Percentiles rank a stretch among this genome's conserved stretches.
Evolutionary conservation across 2,113 vertebrate species (phyloP).

Genomic region (Octodon degus): DNA sequence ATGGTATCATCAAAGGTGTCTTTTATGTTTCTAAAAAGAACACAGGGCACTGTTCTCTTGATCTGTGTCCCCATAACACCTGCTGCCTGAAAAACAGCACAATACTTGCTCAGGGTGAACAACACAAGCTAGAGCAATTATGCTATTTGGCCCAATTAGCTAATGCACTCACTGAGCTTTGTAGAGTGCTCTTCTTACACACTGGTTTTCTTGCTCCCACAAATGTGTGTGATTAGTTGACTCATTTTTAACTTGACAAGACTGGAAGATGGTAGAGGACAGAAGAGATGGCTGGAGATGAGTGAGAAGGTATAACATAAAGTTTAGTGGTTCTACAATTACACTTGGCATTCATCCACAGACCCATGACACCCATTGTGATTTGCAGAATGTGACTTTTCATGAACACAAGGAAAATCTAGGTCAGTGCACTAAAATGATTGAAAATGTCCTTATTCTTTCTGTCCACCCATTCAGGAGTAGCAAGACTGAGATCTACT

Average conservation of each 20-base stretch:
- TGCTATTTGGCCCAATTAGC: neutral
- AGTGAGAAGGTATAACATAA: neutral
- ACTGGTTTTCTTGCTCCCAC: neutral
- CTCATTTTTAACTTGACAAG: neutral
- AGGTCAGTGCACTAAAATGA: neutral
- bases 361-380: neutral
- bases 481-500: neutral
- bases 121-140: neutral
- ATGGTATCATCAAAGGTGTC: neutral
- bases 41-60: neutral
- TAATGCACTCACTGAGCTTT: neutral
- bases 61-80: neutral
- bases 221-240: neutral
- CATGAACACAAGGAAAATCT: slow-evolving; percentile 11
- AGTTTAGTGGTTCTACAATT: neutral
- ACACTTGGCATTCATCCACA: neutral
- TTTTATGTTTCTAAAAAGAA: neutral
- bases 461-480: neutral
- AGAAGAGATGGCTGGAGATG: neutral
- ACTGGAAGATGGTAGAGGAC: neutral
- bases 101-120: neutral
- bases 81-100: neutral
- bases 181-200: neutral
- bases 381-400: neutral
- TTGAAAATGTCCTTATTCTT: neutral